Conservation (phyloP, 2,113 vertebrate species). For the Ctenodactylus gundi region DNA sequence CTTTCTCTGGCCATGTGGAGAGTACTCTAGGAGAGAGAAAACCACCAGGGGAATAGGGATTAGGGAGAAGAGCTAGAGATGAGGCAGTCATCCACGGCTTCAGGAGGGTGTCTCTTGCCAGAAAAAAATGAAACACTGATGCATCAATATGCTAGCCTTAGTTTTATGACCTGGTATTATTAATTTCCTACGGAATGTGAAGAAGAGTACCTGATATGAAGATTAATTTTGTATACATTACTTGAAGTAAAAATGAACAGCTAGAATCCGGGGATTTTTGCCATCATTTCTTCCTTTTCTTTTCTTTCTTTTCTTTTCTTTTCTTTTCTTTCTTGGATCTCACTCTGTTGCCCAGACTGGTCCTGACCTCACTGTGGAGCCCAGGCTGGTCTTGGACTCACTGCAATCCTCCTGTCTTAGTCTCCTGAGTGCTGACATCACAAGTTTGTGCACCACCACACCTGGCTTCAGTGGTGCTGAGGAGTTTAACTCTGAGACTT, state of each 20-base stretch:
- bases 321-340: too few relatives aligned
- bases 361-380: too few relatives aligned
- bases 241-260: slow-evolving; percentile 22
- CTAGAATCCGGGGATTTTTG: background rate
- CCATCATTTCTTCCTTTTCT: too few relatives aligned
- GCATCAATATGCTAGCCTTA: slow-evolving; percentile 10
- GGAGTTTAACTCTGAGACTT: too few relatives aligned
- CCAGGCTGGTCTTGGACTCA: too few relatives aligned
- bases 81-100: background rate
- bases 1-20: background rate
- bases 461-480: too few relatives aligned
- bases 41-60: background rate
- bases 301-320: too few relatives aligned
- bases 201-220: slow-evolving; percentile 13
- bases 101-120: background rate
- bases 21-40: background rate
- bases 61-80: background rate
- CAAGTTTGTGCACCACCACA: too few relatives aligned
- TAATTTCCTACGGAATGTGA: slow-evolving; percentile 50
- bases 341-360: too few relatives aligned
- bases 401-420: too few relatives aligned
- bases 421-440: too few relatives aligned
- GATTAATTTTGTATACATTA: slow-evolving; percentile 21
- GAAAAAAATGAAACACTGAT: slow-evolving; percentile 37
- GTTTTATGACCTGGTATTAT: background rate